These are phyloP conservation scores for Dendrophyllia cribrosa DNA, from an alignment of 64 coral and sea anemone genomes.

Conservation along the genomic window DNA sequence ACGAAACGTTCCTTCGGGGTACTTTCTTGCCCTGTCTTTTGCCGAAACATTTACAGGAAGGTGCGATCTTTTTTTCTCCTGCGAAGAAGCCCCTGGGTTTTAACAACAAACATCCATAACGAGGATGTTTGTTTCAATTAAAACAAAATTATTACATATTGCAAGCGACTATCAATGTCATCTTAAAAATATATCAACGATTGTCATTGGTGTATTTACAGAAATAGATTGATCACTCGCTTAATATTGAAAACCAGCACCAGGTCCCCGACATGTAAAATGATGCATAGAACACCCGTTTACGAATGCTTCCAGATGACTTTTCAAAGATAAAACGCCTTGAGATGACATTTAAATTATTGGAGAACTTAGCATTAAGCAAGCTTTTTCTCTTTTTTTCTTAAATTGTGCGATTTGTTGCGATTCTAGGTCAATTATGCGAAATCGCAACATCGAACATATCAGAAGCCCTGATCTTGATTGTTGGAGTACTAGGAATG, in stretches of 20 bases:
- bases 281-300: too few species aligned
- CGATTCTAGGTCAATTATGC: neutral
- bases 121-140: neutral
- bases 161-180: neutral
- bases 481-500: too few species aligned
- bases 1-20: slow-evolving; percentile 1
- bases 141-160: neutral
- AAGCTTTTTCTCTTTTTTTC: neutral
- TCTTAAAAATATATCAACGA: neutral
- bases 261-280: neutral
- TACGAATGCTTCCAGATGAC: too few species aligned
- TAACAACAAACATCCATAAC: neutral
- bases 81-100: neutral
- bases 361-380: neutral
- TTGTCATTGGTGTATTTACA: neutral
- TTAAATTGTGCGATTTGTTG: neutral
- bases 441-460: neutral
- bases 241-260: neutral
- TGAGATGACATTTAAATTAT: neutral
- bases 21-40: slow-evolving; percentile 18
- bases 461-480: neutral
- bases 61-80: neutral
- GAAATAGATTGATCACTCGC: neutral
- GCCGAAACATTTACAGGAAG: neutral
- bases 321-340: too few species aligned